phyloP scores from a whole-genome alignment of 2,113 vertebrate species.

The Ageneiosus marmoratus region DNA sequence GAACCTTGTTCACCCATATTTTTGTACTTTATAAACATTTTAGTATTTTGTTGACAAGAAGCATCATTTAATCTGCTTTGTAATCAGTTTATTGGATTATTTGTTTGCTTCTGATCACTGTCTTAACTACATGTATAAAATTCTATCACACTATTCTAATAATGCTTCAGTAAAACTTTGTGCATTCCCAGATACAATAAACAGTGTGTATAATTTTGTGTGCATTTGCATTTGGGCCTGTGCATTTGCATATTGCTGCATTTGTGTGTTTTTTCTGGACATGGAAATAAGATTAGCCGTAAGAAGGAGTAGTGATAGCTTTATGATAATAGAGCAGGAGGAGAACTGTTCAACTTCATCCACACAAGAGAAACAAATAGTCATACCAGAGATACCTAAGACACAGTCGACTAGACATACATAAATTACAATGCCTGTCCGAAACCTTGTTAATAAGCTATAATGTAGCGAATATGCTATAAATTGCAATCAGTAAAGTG shows the following conservation, averaged over 20 bases:
- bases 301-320: constrained; percentile 18
- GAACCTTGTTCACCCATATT: neutral
- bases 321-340: constrained; percentile 34
- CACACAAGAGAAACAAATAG: neutral
- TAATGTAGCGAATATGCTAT: neutral
- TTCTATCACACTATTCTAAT: neutral
- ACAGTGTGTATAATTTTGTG: neutral
- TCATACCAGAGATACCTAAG: neutral
- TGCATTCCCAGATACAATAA: neutral
- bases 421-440: neutral
- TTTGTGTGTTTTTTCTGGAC: neutral
- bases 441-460: neutral
- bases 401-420: neutral
- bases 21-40: neutral
- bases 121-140: neutral
- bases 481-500: neutral
- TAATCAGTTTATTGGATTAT: neutral
- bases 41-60: too few relatives aligned
- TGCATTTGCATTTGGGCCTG: neutral
- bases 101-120: neutral
- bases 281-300: neutral
- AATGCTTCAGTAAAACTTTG: neutral
- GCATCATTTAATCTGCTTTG: neutral
- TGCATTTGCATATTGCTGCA: neutral
- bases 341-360: neutral